A percentile compares a stretch with the other conserved stretches of the same genome.
These are phyloP conservation scores for Spongilla lacustris DNA, from an alignment of 37 sponge, comb jelly and placozoan species.

Conservation along the genomic window DNA sequence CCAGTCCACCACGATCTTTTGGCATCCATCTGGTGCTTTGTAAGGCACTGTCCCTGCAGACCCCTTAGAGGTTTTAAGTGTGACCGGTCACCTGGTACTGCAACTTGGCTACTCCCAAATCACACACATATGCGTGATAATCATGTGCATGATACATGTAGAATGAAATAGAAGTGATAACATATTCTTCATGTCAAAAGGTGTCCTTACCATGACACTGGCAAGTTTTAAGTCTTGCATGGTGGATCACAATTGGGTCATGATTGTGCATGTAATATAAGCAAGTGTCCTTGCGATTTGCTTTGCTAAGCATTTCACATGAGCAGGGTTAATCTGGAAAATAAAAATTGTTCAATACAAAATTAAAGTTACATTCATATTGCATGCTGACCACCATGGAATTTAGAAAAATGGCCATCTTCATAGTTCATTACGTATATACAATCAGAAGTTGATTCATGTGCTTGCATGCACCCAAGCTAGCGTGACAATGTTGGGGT, in stretches of 20 bases:
- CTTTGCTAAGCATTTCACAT: conserved; percentile 1
- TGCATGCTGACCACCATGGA: conserved; percentile 12
- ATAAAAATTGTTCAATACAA: background rate
- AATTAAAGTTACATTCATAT: background rate
- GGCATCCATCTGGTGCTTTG: conserved; percentile 31
- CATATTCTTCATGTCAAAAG: background rate
- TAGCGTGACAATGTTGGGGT: background rate
- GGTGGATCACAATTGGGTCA: conserved; percentile 49
- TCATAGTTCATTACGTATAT: conserved; percentile 39
- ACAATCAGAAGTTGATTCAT: conserved; percentile 25
- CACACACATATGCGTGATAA: conserved; percentile 31
- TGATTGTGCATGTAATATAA: conserved; percentile 50
- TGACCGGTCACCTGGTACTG: conserved; percentile 1
- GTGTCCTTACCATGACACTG: conserved; percentile 44
- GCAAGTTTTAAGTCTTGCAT: conserved; percentile 54
- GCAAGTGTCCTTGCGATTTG: conserved; percentile 29
- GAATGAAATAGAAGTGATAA: background rate
- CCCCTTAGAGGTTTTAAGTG: conserved; percentile 10
- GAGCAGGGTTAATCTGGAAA: background rate
- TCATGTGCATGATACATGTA: conserved; percentile 19
- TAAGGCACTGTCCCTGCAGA: conserved; percentile 36
- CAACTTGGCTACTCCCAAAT: conserved; percentile 43
- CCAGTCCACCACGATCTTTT: conserved; percentile 11
- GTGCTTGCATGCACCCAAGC: background rate
- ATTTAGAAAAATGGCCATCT: conserved; percentile 24